phyloP scores from a whole-genome alignment of 2,113 vertebrate species.

The Zosterops hypoxanthus region DNA sequence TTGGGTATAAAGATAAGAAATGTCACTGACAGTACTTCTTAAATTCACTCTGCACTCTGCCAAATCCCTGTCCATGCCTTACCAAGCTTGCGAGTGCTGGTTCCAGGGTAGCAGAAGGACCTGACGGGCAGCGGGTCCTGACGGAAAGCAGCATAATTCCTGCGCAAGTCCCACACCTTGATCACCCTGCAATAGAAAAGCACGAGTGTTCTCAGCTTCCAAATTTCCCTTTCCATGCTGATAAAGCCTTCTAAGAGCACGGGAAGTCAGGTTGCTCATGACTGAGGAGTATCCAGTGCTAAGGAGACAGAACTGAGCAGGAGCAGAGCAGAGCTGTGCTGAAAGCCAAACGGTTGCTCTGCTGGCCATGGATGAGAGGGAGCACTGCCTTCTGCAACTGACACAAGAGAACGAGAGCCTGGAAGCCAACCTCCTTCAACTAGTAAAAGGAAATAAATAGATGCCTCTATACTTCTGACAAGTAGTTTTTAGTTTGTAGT shows the following conservation, averaged over 20 bases:
- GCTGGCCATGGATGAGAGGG: background rate
- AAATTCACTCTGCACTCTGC: background rate
- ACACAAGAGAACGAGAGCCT: background rate
- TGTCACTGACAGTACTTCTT: background rate
- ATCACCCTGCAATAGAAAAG: conserved; percentile 80
- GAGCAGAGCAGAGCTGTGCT: background rate
- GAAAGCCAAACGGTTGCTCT: background rate
- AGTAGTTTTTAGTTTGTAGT: background rate
- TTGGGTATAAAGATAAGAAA: background rate
- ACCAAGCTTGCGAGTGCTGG: conserved; percentile 91
- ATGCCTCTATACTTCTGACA: background rate
- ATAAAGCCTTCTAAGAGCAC: background rate
- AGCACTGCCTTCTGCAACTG: background rate
- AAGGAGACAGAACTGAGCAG: background rate
- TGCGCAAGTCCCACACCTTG: conserved; percentile 96
- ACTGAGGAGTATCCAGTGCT: background rate
- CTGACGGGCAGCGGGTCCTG: conserved; percentile 86
- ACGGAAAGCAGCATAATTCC: conserved; percentile 83
- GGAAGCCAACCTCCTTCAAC: background rate
- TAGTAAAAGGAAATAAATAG: background rate
- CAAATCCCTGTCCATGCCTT: background rate
- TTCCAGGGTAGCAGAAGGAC: conserved; percentile 88
- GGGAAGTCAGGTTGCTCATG: background rate
- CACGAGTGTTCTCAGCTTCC: background rate
- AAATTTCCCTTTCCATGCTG: background rate